Evolutionary conservation across 2,797 vertebrate genomes (phyloP).

Genomic region (Spheniscus humboldti): DNA sequence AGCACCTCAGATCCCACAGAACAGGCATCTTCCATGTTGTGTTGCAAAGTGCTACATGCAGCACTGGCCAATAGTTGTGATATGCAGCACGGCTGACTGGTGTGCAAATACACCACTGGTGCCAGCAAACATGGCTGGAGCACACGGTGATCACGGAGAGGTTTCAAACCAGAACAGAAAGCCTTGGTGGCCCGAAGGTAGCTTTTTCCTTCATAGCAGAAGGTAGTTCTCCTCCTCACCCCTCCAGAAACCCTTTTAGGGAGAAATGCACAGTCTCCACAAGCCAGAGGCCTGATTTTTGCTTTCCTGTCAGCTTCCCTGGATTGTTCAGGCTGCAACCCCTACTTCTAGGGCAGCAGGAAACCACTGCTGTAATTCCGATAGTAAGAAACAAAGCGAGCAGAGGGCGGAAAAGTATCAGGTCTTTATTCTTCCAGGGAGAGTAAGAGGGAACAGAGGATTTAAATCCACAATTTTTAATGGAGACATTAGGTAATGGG

Average conservation of each 20-base stretch:
- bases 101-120: neutral
- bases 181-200: fast-evolving
- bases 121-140: neutral
- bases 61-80: neutral
- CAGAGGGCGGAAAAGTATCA: neutral
- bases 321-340: neutral
- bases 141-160: fast-evolving
- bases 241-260: neutral
- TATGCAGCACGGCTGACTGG: fast-evolving
- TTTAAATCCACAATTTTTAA: neutral
- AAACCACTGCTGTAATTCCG: neutral
- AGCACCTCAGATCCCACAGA: fast-evolving
- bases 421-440: neutral
- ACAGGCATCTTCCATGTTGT: neutral
- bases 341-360: neutral
- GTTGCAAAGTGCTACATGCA: neutral
- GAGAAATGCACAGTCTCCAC: neutral
- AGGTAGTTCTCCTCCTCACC: neutral
- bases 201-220: neutral
- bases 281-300: neutral
- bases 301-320: neutral
- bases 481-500: neutral
- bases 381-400: neutral
- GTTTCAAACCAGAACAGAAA: neutral
- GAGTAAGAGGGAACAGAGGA: neutral